phyloP scores from a whole-genome alignment of 2,113 vertebrate species.

The Peromyscus polionotus region DNA sequence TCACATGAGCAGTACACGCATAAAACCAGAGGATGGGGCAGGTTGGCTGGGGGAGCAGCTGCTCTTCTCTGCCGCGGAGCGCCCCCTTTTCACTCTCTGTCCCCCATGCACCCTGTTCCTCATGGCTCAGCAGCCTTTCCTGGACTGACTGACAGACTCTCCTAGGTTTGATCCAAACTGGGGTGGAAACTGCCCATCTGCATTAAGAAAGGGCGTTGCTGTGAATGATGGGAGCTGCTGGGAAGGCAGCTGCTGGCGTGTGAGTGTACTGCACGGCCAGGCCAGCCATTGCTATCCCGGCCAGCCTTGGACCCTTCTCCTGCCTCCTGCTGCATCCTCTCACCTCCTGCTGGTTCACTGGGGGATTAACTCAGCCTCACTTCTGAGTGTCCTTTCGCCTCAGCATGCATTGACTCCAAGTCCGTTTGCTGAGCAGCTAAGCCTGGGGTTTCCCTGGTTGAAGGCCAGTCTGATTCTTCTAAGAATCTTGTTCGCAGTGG shows the following conservation, averaged over 20 bases:
- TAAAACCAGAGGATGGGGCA: neutral
- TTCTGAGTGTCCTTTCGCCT: neutral
- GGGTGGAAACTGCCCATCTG: neutral
- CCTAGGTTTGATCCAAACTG: neutral
- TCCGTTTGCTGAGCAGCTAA: neutral
- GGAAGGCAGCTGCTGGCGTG: neutral
- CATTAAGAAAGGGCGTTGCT: neutral
- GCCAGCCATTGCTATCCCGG: too few species aligned
- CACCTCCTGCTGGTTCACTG: neutral
- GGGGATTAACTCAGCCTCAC: neutral
- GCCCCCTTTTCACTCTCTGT: accelerated
- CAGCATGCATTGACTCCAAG: neutral
- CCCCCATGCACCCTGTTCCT: neutral
- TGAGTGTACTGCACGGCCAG: neutral
- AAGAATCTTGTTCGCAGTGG: neutral
- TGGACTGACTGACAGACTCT: neutral
- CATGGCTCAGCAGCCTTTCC: neutral
- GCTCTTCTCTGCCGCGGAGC: neutral
- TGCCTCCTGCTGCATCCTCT: neutral
- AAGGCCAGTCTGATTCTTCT: neutral
- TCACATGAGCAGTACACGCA: too few species aligned
- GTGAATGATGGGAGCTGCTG: neutral
- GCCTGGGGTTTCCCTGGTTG: neutral
- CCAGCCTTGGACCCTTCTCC: neutral
- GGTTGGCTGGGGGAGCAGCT: neutral